Conservation (phyloP, 2,797 vertebrate species). For the Chrosomus eos region DNA sequence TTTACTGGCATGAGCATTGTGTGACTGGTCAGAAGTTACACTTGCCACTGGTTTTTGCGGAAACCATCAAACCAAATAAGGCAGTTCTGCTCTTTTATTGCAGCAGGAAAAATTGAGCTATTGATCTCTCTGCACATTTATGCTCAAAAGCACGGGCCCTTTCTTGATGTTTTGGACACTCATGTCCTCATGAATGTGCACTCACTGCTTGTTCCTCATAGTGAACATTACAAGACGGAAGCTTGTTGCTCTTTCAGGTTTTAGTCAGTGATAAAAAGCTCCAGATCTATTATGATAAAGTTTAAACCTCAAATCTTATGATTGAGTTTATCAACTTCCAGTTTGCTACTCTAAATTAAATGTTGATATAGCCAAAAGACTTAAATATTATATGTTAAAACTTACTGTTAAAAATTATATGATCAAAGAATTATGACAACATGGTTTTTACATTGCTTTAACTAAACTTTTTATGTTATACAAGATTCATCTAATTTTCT, state of each 20-base stretch:
- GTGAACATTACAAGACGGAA: background rate
- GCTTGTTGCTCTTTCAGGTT: background rate
- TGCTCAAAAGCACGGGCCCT: background rate
- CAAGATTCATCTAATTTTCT: too few species aligned
- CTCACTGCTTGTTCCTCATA: background rate
- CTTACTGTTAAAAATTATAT: background rate
- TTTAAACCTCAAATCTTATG: background rate
- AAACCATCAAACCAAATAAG: background rate
- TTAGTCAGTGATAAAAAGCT: background rate
- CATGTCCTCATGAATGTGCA: slow-evolving; percentile 13
- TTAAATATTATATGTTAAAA: background rate
- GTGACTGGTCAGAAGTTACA: background rate
- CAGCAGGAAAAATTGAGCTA: slow-evolving; percentile 12
- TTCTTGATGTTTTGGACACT: slow-evolving; percentile 20
- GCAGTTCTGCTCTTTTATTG: slow-evolving; percentile 7
- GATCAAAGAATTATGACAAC: too few species aligned
- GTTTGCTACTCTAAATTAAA: background rate
- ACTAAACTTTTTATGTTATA: too few species aligned
- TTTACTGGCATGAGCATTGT: slow-evolving; percentile 15
- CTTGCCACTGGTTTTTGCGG: slow-evolving; percentile 14
- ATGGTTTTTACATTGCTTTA: too few species aligned
- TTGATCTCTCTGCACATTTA: slow-evolving; percentile 15
- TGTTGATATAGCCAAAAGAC: background rate
- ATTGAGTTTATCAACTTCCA: background rate
- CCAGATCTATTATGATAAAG: background rate